A percentile compares a stretch with the other conserved stretches of the same genome.
phyloP scores from a whole-genome alignment of 2,797 vertebrate genomes.

The Typhlichthys eigenmanni region DNA sequence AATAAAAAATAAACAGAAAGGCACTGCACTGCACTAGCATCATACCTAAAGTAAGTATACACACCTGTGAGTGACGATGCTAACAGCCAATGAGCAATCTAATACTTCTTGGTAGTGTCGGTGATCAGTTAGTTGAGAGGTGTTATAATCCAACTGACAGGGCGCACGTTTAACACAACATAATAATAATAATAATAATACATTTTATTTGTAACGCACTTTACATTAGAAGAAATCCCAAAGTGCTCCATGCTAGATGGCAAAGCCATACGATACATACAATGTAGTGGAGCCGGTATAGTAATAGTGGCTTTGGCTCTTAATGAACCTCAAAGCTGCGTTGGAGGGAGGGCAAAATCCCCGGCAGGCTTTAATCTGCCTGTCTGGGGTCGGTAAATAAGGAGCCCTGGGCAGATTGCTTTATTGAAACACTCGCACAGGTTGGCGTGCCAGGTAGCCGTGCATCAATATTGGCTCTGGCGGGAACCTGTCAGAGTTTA shows the following conservation, averaged over 20 bases:
- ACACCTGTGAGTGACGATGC: no score
- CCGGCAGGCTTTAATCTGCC: conserved; percentile 65
- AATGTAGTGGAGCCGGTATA: conserved; percentile 16
- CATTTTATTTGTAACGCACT: no score
- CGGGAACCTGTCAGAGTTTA: conserved; percentile 73
- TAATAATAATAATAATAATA: no score
- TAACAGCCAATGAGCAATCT: no score
- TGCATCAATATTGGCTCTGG: conserved; percentile 69
- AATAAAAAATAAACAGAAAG: no score
- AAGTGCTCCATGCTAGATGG: neutral
- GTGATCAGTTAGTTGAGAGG: no score
- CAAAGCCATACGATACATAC: conserved; percentile 13
- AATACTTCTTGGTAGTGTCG: no score
- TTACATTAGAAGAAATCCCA: no score
- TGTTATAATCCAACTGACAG: no score
- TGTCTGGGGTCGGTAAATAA: conserved; percentile 72
- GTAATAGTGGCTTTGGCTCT: conserved; percentile 22
- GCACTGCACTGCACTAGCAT: no score
- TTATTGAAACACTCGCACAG: conserved; percentile 70
- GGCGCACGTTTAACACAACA: no score
- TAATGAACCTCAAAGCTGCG: conserved; percentile 65
- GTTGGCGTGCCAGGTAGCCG: conserved; percentile 64
- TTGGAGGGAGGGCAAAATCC: conserved; percentile 50
- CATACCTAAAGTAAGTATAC: no score
- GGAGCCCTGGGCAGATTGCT: conserved; percentile 62